phyloP scores from a whole-genome alignment of 2,888 invertebrate genomes.

The Hyposoter didymator region DNA sequence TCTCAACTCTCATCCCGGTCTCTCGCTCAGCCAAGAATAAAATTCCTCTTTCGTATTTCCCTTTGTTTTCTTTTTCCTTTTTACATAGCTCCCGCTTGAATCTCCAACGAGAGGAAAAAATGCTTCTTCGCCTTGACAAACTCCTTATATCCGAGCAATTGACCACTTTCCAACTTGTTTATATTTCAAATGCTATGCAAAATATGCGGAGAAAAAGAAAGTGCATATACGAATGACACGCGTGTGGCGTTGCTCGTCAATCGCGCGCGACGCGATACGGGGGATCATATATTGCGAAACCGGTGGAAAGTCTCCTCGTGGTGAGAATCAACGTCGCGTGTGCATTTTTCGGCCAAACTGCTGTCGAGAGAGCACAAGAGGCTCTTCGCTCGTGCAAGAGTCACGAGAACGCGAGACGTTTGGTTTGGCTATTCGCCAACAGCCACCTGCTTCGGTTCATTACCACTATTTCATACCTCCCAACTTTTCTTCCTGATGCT shows the following conservation, averaged over 20 bases:
- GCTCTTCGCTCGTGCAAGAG: conserved; percentile 51
- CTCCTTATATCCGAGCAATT: neutral
- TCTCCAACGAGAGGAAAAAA: neutral
- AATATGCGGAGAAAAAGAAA: neutral
- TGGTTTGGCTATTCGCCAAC: conserved; percentile 76
- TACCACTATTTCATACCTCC: conserved; percentile 78
- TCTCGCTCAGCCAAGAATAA: conserved; percentile 13
- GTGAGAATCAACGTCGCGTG: conserved; percentile 14
- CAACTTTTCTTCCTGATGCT: conserved; percentile 36
- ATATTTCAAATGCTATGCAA: too few relatives aligned
- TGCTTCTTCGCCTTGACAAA: neutral
- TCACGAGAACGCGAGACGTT: conserved; percentile 72
- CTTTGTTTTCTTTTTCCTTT: conserved; percentile 1
- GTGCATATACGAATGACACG: too few relatives aligned
- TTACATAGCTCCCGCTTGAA: neutral
- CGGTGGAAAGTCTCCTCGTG: conserved; percentile 8
- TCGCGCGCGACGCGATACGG: too few relatives aligned
- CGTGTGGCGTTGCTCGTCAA: neutral
- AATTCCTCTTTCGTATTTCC: neutral
- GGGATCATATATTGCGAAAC: too few relatives aligned
- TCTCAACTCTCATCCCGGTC: too few relatives aligned
- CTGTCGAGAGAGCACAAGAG: conserved; percentile 36
- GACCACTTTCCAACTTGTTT: too few relatives aligned
- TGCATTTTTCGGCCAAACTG: conserved; percentile 49
- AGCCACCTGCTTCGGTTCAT: conserved; percentile 79